Percentiles rank a stretch among this genome's conserved stretches.
Conservation (phyloP, 1,140 invertebrate species). For the Rhopalosiphum padi region DNA sequence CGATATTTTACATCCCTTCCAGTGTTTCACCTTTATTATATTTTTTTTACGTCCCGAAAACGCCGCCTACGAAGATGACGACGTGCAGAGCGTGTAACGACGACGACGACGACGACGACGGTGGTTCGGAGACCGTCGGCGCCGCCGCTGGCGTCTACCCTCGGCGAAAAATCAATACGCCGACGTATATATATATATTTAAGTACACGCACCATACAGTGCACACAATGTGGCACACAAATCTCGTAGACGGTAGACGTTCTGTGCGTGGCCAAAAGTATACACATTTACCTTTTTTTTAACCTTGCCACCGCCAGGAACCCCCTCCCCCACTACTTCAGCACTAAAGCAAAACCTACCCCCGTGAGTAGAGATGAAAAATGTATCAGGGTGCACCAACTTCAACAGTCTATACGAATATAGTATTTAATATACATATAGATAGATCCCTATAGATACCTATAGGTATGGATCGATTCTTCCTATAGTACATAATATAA, state of each 20-base stretch:
- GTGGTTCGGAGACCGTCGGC: slow-evolving; percentile 42
- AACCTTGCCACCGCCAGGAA: not conserved
- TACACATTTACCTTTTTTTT: slow-evolving; percentile 40
- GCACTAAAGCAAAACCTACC: not conserved
- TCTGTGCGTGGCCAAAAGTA: slow-evolving; percentile 15
- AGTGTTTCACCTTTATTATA: not conserved
- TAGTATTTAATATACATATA: not conserved
- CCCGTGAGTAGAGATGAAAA: not conserved
- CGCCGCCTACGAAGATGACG: not conserved
- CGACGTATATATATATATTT: not conserved
- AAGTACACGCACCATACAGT: not conserved
- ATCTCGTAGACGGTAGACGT: slow-evolving; percentile 38
- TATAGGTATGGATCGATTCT: not conserved
- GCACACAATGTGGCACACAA: slow-evolving; percentile 23
- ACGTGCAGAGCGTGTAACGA: slow-evolving; percentile 5
- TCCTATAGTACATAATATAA: not conserved
- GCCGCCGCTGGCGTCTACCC: slow-evolving; percentile 48
- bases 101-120: slow-evolving; percentile 13
- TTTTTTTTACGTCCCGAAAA: not conserved
- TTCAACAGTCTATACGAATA: not conserved
- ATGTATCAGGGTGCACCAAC: not conserved
- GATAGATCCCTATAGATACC: not conserved
- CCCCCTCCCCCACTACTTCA: too few relatives aligned
- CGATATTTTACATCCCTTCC: not conserved
- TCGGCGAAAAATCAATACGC: slow-evolving; percentile 52